Evolutionary conservation across 1,140 invertebrate species (phyloP).

Genomic region (Bombus difficillimus): DNA sequence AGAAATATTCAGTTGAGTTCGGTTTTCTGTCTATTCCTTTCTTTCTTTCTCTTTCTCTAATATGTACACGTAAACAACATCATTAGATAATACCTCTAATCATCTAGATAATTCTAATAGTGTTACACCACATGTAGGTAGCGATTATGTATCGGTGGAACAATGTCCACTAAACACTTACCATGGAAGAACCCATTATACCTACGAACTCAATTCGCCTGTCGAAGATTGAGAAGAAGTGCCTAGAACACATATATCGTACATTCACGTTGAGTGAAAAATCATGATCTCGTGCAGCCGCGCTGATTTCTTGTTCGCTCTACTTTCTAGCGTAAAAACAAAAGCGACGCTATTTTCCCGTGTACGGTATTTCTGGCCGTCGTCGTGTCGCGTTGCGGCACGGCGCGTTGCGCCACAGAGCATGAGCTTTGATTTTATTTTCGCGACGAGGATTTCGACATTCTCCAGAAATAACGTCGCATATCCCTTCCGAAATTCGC

Average conservation of each 20-base stretch:
- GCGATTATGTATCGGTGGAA: constrained; percentile 45
- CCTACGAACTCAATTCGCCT: constrained; percentile 66
- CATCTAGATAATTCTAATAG: constrained; percentile 62
- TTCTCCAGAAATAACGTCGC: neutral
- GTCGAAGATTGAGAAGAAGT: constrained; percentile 62
- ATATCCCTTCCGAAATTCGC: neutral
- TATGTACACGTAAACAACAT: constrained; percentile 36
- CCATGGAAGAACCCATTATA: constrained; percentile 70
- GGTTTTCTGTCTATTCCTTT: constrained; percentile 1
- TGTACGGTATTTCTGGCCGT: no score
- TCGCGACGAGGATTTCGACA: neutral
- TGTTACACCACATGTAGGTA: constrained; percentile 64
- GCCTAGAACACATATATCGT: constrained; percentile 68
- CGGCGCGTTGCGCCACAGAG: no score
- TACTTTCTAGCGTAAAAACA: constrained; percentile 34
- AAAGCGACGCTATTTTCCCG: neutral
- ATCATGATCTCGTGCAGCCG: constrained; percentile 34
- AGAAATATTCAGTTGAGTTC: neutral
- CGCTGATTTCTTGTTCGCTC: constrained; percentile 40
- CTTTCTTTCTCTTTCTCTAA: constrained; percentile 2
- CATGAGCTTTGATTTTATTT: neutral
- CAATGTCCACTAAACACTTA: constrained; percentile 63
- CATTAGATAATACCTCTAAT: constrained; percentile 42
- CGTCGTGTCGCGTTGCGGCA: no score
- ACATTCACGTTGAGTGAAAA: constrained; percentile 65